phyloP scores from a whole-genome alignment of 2,888 invertebrate genomes.

The Aphidius colemani region DNA sequence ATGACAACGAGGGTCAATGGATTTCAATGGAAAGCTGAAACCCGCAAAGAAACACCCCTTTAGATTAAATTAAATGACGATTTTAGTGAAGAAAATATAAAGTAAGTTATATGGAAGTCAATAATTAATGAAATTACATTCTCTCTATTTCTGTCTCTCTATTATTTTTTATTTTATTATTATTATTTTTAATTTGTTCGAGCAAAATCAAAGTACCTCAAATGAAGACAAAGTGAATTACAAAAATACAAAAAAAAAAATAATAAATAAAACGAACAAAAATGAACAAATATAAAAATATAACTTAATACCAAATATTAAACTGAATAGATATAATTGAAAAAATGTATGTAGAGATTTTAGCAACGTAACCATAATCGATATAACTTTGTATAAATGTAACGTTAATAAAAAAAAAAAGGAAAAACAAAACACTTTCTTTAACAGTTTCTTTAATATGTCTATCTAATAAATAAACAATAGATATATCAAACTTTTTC shows the following conservation, averaged over 20 bases:
- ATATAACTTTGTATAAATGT: constrained; percentile 57
- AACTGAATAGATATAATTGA: constrained; percentile 42
- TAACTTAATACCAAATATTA: constrained; percentile 57
- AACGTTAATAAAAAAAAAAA: constrained; percentile 46
- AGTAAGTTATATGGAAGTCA: constrained; percentile 16
- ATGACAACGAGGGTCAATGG: constrained; percentile 67
- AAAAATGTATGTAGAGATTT: constrained; percentile 45
- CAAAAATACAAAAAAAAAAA: constrained; percentile 21
- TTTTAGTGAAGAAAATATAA: constrained; percentile 1
- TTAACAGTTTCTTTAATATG: constrained; percentile 55
- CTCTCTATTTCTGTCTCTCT: not conserved
- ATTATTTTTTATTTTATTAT: constrained; percentile 38
- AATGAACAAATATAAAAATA: constrained; percentile 31
- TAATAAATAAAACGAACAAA: constrained; percentile 29
- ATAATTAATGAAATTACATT: constrained; percentile 10
- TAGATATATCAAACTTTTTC: constrained; percentile 31
- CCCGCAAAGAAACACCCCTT: constrained; percentile 79
- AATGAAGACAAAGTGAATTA: constrained; percentile 47
- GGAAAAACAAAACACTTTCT: constrained; percentile 41
- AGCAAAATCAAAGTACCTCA: constrained; percentile 59
- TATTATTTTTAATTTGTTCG: constrained; percentile 54
- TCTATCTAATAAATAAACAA: constrained; percentile 31
- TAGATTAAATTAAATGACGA: constrained; percentile 47
- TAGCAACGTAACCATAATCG: constrained; percentile 46
- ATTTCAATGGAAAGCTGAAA: constrained; percentile 71